Evolutionary conservation across 2,113 vertebrate genomes (phyloP).

Genomic region (Rhagologus leucostigma): DNA sequence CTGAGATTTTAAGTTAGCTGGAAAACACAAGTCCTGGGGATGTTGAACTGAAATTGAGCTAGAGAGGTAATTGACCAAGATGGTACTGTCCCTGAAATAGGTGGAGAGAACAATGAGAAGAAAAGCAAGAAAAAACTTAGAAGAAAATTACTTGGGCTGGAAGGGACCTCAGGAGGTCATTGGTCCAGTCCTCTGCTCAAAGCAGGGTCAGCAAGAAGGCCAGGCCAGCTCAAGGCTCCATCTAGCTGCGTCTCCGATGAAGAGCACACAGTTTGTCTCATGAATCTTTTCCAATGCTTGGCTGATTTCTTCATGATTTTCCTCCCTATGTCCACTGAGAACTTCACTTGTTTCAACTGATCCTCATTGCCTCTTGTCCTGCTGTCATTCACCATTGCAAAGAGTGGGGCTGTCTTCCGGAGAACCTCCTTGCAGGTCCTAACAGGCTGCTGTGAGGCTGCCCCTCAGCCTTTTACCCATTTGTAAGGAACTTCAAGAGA

Average conservation of each 20-base stretch:
- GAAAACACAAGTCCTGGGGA: not conserved
- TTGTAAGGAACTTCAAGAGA: not conserved
- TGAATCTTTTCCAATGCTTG: not conserved
- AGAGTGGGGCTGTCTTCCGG: not conserved
- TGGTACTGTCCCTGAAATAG: not conserved
- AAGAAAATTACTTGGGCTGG: not conserved
- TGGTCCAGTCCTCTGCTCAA: not conserved
- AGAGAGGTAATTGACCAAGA: not conserved
- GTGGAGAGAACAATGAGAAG: not conserved
- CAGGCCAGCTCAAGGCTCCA: not conserved
- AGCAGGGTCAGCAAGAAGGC: not conserved
- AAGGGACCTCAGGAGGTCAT: not conserved
- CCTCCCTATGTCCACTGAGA: rapidly evolving
- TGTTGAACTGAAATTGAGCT: not conserved
- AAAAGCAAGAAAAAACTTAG: not conserved
- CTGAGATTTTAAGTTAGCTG: not conserved
- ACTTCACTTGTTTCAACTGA: not conserved
- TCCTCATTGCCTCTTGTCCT: not conserved
- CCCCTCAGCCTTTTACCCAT: not conserved
- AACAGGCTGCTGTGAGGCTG: not conserved
- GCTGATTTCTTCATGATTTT: not conserved
- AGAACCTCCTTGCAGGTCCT: not conserved
- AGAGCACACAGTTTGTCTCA: not conserved
- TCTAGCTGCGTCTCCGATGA: not conserved
- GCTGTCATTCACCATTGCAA: not conserved